These are phyloP conservation scores for Linurgus olivaceus DNA, from an alignment of 2,797 vertebrate species.

Conservation along the genomic window DNA sequence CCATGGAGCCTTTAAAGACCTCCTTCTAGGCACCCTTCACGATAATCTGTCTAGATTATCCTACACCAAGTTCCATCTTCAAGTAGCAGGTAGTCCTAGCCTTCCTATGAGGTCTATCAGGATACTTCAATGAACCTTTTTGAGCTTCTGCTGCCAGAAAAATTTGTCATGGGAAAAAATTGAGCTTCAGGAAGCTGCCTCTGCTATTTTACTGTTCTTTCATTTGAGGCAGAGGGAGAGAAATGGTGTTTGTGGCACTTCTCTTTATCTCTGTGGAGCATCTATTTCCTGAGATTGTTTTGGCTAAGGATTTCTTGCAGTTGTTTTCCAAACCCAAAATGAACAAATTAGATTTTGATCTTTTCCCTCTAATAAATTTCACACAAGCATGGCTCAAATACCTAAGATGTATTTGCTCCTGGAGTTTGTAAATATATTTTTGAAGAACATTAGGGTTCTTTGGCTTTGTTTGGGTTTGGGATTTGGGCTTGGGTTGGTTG, in stretches of 20 bases:
- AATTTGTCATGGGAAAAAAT: not conserved
- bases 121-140: not conserved
- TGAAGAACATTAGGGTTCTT: not conserved
- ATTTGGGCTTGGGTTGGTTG: too few species aligned
- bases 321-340: not conserved
- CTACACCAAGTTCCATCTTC: not conserved
- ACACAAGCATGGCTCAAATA: not conserved
- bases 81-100: not conserved
- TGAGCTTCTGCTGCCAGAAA: not conserved
- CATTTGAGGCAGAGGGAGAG: not conserved
- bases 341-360: not conserved
- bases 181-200: not conserved
- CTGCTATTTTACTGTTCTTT: not conserved
- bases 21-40: not conserved
- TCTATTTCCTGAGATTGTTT: not conserved
- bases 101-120: not conserved
- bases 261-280: not conserved
- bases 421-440: not conserved
- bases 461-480: not conserved
- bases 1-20: not conserved
- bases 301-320: not conserved
- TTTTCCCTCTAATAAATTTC: not conserved
- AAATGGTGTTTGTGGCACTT: not conserved
- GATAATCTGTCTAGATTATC: not conserved
- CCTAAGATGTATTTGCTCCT: not conserved